These are phyloP conservation scores for Crotalus viridis DNA, from an alignment of 2,113 vertebrate species.

Conservation along the genomic window DNA sequence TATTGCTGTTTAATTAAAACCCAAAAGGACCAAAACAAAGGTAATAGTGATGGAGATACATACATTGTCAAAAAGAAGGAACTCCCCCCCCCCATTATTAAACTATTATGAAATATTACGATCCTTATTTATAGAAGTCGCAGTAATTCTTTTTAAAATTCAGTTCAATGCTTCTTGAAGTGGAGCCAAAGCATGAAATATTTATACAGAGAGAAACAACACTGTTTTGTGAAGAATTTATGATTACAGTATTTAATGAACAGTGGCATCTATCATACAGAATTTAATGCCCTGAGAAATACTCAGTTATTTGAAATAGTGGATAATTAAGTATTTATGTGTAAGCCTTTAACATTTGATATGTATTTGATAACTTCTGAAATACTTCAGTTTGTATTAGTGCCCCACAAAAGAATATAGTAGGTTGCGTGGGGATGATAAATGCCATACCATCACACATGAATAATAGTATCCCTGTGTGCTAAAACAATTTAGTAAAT, in stretches of 20 bases:
- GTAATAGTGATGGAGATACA: not conserved
- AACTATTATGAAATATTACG: not conserved
- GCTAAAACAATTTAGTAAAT: conserved; percentile 4
- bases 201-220: not conserved
- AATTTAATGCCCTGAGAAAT: not conserved
- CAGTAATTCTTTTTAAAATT: not conserved
- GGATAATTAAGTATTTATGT: not conserved
- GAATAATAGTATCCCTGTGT: not conserved
- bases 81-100: not conserved
- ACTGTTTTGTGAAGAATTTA: not conserved
- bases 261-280: not conserved
- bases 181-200: not conserved
- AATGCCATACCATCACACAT: not conserved
- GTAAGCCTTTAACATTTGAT: not conserved
- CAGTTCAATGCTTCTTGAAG: not conserved
- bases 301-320: not conserved
- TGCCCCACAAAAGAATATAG: not conserved
- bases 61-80: not conserved
- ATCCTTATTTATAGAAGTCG: not conserved
- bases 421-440: not conserved
- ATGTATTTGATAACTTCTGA: not conserved
- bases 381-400: too few relatives aligned
- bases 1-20: not conserved
- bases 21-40: not conserved
- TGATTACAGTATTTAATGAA: not conserved